A percentile compares a stretch with the other conserved stretches of the same genome.
Conservation (phyloP, 2,113 vertebrate genomes). For the Fulmarus glacialis region DNA sequence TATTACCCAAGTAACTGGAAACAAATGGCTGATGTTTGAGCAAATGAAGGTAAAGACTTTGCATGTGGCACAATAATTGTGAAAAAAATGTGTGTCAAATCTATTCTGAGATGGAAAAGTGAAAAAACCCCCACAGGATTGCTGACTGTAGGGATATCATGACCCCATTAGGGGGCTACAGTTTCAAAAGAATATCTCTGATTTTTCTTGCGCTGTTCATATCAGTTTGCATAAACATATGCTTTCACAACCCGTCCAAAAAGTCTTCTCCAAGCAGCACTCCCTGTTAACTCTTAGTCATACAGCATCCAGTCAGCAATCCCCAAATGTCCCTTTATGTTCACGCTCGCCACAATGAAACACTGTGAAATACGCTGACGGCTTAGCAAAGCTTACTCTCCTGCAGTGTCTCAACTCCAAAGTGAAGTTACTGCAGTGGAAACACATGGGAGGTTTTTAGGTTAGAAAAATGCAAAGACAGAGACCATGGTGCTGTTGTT, state of each 20-base stretch:
- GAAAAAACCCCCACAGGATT: accelerated
- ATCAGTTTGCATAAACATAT: not conserved
- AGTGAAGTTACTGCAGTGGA: not conserved
- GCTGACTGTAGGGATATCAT: not conserved
- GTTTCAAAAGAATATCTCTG: not conserved
- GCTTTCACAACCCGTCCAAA: not conserved
- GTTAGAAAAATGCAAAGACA: not conserved
- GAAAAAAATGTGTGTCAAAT: not conserved
- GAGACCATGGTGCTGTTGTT: not conserved
- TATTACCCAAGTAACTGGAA: not conserved
- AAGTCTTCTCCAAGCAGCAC: not conserved
- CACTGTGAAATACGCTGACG: accelerated
- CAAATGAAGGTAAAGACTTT: not conserved
- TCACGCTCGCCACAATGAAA: not conserved
- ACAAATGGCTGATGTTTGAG: not conserved
- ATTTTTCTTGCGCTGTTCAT: not conserved
- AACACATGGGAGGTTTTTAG: not conserved
- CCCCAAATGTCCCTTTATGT: not conserved
- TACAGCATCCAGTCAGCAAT: not conserved
- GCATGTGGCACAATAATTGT: not conserved
- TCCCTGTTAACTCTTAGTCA: not conserved
- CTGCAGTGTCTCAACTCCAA: not conserved
- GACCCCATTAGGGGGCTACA: not conserved
- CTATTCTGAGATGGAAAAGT: not conserved
- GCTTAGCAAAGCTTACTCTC: not conserved